phyloP scores from a whole-genome alignment of 1,140 invertebrate genomes.

The Drosophila sturtevanti region DNA sequence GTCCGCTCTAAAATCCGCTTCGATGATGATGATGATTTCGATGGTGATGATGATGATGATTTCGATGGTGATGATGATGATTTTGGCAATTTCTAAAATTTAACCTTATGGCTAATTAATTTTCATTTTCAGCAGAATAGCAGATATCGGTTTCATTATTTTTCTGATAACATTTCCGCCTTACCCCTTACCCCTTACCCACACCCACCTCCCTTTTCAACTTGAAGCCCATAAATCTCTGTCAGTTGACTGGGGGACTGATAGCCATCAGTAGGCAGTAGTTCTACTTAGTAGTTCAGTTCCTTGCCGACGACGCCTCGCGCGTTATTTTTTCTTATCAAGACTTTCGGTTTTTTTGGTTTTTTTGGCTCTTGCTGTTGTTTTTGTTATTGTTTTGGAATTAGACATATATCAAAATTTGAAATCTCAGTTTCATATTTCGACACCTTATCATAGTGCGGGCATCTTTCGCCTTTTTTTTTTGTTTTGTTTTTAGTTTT shows the following conservation, averaged over 20 bases:
- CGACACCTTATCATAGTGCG: conserved; percentile 55
- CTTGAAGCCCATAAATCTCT: conserved; percentile 66
- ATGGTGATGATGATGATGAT: background rate
- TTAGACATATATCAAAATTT: conserved; percentile 33
- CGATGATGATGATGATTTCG: background rate
- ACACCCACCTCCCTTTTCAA: conserved; percentile 24
- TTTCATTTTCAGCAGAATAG: conserved; percentile 47
- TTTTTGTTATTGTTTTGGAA: background rate
- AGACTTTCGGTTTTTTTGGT: background rate
- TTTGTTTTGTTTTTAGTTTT: conserved; percentile 34
- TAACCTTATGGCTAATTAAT: conserved; percentile 66
- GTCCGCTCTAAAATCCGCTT: conserved; percentile 10
- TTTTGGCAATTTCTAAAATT: conserved; percentile 36
- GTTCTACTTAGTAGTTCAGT: conserved; percentile 7
- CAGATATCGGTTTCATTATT: conserved; percentile 54
- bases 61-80: conserved; percentile 33
- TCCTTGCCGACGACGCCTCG: background rate
- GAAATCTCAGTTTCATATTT: conserved; percentile 67
- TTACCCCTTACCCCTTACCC: too few relatives aligned
- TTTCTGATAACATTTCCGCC: conserved; percentile 30
- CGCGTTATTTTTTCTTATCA: background rate
- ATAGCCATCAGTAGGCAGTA: conserved; percentile 13
- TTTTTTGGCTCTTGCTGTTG: background rate
- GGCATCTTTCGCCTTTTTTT: conserved; percentile 55
- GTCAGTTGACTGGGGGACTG: conserved; percentile 36